phyloP scores from a whole-genome alignment of 2,113 vertebrate genomes.

The Colossoma macropomum region DNA sequence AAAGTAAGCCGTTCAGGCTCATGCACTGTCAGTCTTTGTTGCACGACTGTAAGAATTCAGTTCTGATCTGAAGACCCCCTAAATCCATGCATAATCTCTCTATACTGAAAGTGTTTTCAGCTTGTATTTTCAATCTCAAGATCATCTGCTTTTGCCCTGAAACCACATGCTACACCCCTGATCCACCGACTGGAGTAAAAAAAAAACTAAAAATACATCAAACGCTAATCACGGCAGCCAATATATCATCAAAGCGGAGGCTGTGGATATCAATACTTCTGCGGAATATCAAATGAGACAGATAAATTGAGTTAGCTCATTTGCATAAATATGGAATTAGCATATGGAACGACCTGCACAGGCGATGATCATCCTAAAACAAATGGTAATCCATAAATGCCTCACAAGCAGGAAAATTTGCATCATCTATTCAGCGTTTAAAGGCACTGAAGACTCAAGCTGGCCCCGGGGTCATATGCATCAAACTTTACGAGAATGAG shows the following conservation, averaged over 20 bases:
- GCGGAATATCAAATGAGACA: slow-evolving; percentile 31
- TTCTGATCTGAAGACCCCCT: not conserved
- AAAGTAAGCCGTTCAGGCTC: not conserved
- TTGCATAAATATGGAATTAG: slow-evolving; percentile 45
- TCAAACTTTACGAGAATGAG: not conserved
- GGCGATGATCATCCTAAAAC: slow-evolving; percentile 24
- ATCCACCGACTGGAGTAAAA: not conserved
- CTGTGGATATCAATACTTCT: slow-evolving; percentile 27
- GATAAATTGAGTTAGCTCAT: slow-evolving; percentile 20
- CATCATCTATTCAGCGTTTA: slow-evolving; percentile 12
- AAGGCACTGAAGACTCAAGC: not conserved
- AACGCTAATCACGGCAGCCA: slow-evolving; percentile 12
- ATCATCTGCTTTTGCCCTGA: slow-evolving; percentile 24
- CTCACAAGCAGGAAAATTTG: slow-evolving; percentile 30
- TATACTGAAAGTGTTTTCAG: not conserved
- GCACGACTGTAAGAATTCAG: not conserved
- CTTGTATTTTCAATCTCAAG: not conserved
- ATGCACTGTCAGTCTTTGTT: not conserved
- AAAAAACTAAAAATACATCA: slow-evolving; percentile 35
- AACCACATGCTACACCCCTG: not conserved
- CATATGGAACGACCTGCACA: slow-evolving; percentile 26
- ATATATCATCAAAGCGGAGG: slow-evolving; percentile 40
- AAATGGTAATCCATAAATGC: slow-evolving; percentile 9
- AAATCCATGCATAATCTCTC: not conserved
- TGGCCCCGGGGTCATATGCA: not conserved